Evolutionary conservation across 1,140 invertebrate species (phyloP), one percentile per base, ranked within the genome.

Genomic region (Scaptomyza graminum): DNA sequence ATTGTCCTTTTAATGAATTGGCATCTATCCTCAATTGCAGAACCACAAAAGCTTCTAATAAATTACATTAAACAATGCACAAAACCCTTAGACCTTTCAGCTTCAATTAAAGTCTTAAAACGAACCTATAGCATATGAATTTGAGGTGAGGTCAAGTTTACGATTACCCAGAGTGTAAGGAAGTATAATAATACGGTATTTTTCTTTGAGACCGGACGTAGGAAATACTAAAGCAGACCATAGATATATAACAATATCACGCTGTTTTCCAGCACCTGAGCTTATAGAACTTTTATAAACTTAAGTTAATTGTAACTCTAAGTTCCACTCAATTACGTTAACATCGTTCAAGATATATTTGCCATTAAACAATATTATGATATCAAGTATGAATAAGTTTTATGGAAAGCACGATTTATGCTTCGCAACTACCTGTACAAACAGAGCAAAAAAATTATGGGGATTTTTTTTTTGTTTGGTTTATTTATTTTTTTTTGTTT

Each of bases 331-430:
- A 79, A 82, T 82, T 83, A 79, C 44, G 70, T 63, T 77, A 67
- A 79, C 81, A 85, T 85, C 76, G 69, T 61, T 55, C 62, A 41
- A 81, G 82, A 87, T 87, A 87, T 85, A 87, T 83, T 79, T 69
- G 43, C 79, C 75, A 79, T 82, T 83, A 67, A 67, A 62, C 65
- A 52, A 66, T 57, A 70, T 83, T 79, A 83, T 56, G 75, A 63
- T 68, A 63, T 73, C 13, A 49, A 64, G 60, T 25, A 37, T 28
- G 57, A 59, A 49, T 65, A 85, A 85, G 80, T 55, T 87, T 87
- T 65, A 62, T 39, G 13, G 49, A 74, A 70, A 81, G 74, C 82
- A 77, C 79, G 69, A 85, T 85, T 85, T 85, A 85, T 85, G 76
- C 79, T 54, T 28, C 22, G 41, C 8, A 31, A 46, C 41, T 39